Base-by-base conservation (phyloP, 2,888 invertebrate genomes). In the Physocephala rufipes region DNA sequence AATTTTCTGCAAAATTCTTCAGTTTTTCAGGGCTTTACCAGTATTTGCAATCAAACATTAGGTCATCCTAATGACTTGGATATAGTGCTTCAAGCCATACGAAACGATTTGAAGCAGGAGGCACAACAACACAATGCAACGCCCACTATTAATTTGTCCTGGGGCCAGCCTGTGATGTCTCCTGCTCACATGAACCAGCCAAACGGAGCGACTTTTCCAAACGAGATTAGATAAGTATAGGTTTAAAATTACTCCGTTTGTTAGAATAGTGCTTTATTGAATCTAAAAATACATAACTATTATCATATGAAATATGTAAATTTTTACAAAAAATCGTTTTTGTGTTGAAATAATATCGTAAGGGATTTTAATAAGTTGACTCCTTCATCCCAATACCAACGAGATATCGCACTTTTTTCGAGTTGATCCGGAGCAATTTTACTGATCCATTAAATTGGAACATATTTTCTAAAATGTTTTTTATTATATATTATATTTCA, bases 71-170 rank as follows among this genome's bases (percentile, higher is more conserved):
- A 71, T 36, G 72, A 73, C 68, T 66, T 73, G 49, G 73, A 75
- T 58, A 58, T 73, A 65, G 67, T 74, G 4, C 24, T 74, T 9
- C 73, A 75, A 43, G 66, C 67, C 19, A 72, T 74, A 0, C 71
- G 70, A 24, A 69, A 74, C 36, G 73, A 73, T 64, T 59, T 72
- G 49, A 67, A 2, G 51, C 58, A 58, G 21, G 47, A 63, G 47
- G 13, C 63, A 2, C 24, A 43, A 45, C 24, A 19, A 9, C 13
- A 45, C 21, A 43, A 7, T 13, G 12, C 24, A n/a, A 24, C 63
- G 19, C 63, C 63, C 12, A 47, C 63, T 13, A 63, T 63, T 15
- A 63, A 63, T n/a, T 26, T 63, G 24, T 19, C 43, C 4, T 63
- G 63, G 63, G 63, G 63, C 30, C 36, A 62, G 21, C 61, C 61